A percentile compares a stretch with the other conserved stretches of the same genome.
Conservation (phyloP, 1,140 invertebrate species). For the Sycophaga agraensis region DNA sequence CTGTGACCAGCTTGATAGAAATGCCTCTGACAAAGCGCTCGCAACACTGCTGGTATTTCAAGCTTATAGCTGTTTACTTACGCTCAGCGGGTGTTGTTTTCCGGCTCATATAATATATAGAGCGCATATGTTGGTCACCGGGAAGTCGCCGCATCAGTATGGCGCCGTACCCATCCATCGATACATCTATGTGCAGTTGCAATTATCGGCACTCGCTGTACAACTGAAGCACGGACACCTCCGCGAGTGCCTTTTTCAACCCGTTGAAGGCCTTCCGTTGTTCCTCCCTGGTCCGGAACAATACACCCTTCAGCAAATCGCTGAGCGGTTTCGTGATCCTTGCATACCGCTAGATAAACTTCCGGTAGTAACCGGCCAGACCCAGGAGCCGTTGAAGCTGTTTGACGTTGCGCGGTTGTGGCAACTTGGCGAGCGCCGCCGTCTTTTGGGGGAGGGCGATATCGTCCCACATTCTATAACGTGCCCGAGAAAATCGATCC, state of each 20-base stretch:
- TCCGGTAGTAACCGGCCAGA: neutral
- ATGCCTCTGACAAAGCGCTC: neutral
- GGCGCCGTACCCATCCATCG: neutral
- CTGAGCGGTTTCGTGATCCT: neutral
- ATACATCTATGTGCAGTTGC: neutral
- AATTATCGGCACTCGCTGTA: too few relatives aligned
- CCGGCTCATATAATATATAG: too few relatives aligned
- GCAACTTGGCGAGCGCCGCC: neutral
- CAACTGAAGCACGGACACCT: neutral
- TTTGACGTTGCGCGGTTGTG: neutral
- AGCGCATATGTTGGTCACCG: neutral
- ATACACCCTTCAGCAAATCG: neutral
- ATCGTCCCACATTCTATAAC: neutral
- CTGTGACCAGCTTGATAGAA: neutral
- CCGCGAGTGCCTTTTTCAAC: conserved; percentile 3
- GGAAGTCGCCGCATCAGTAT: too few relatives aligned
- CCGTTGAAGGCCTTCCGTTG: neutral
- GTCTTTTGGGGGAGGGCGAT: neutral
- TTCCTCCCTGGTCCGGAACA: neutral
- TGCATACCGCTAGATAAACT: neutral
- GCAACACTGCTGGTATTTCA: too few relatives aligned
- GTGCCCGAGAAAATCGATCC: neutral
- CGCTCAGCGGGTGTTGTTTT: too few relatives aligned
- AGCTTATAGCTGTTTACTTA: neutral
- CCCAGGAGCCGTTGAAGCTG: neutral